phyloP scores from a whole-genome alignment of 2,888 invertebrate species.

The Balanococcus diminutus region DNA sequence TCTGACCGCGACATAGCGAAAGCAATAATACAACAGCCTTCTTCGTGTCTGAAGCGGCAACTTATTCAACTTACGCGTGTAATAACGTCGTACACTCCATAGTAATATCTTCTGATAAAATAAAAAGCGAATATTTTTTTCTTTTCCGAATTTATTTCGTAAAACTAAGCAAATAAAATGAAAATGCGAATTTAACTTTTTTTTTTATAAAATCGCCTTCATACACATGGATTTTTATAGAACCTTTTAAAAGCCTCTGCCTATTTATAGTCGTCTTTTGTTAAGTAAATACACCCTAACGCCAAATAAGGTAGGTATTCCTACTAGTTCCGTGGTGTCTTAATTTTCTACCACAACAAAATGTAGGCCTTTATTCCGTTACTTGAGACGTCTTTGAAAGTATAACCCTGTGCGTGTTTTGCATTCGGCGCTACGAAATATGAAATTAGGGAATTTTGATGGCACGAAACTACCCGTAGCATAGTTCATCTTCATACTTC shows the following conservation, averaged over 20 bases:
- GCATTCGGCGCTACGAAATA: no score
- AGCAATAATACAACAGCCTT: slow-evolving; percentile 46
- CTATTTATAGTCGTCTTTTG: background rate
- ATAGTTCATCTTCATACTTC: no score
- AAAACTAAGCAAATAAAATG: slow-evolving; percentile 38
- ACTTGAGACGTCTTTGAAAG: background rate
- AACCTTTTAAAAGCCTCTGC: background rate
- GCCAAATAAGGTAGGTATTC: background rate
- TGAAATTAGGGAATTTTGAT: no score
- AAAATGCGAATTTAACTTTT: slow-evolving; percentile 27
- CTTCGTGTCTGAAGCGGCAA: slow-evolving; percentile 28
- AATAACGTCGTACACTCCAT: slow-evolving; percentile 28
- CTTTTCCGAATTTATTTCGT: slow-evolving; percentile 18
- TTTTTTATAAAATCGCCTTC: background rate
- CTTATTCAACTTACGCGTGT: slow-evolving; percentile 48
- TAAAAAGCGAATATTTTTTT: slow-evolving; percentile 43
- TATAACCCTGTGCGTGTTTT: background rate
- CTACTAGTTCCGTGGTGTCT: background rate
- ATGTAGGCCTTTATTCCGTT: background rate
- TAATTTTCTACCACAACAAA: no score
- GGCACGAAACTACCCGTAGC: no score
- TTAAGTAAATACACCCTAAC: background rate
- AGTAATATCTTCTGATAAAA: slow-evolving; percentile 28
- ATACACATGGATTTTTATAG: background rate
- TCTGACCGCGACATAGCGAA: slow-evolving; percentile 50